These are phyloP conservation scores for Oryctes rhinoceros DNA, from an alignment of 1,140 invertebrate genomes.

Conservation along the genomic window DNA sequence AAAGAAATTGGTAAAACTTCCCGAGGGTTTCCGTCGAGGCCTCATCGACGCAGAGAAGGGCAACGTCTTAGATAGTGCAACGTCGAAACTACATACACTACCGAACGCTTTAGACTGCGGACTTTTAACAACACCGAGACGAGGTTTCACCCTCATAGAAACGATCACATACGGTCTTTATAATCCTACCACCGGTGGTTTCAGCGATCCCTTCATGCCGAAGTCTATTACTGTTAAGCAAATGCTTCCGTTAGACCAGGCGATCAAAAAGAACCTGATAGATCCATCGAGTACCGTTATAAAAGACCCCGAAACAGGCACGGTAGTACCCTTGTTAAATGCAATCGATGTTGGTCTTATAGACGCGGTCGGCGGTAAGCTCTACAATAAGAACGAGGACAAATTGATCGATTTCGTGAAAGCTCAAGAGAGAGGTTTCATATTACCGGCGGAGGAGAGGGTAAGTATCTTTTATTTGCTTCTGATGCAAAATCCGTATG, in stretches of 20 bases:
- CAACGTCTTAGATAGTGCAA: slow-evolving; percentile 82
- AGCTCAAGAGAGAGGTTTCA: slow-evolving; percentile 85
- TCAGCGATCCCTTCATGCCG: slow-evolving; percentile 81
- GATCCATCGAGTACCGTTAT: slow-evolving; percentile 86
- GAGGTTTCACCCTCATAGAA: slow-evolving; percentile 82
- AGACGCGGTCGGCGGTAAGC: slow-evolving; percentile 76
- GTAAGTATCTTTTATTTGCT: slow-evolving; percentile 69
- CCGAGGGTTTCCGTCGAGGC: slow-evolving; percentile 85
- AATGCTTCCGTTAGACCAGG: slow-evolving; percentile 77
- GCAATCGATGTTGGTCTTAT: slow-evolving; percentile 79
- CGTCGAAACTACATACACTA: slow-evolving; percentile 80
- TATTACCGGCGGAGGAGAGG: slow-evolving; percentile 89
- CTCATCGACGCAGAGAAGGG: slow-evolving; percentile 88
- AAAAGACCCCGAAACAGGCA: slow-evolving; percentile 79
- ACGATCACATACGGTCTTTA: slow-evolving; percentile 84
- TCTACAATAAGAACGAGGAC: slow-evolving; percentile 71
- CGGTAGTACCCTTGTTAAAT: slow-evolving; percentile 78
- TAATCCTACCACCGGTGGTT: slow-evolving; percentile 78
- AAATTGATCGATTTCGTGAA: slow-evolving; percentile 82
- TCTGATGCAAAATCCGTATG: neutral
- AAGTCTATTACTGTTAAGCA: slow-evolving; percentile 72
- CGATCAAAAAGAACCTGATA: slow-evolving; percentile 79
- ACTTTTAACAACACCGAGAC: slow-evolving; percentile 77
- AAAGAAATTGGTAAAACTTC: slow-evolving; percentile 81
- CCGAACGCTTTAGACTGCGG: slow-evolving; percentile 78